Conservation (phyloP, 2,113 vertebrate species). For the Daphoenositta chrysoptera region DNA sequence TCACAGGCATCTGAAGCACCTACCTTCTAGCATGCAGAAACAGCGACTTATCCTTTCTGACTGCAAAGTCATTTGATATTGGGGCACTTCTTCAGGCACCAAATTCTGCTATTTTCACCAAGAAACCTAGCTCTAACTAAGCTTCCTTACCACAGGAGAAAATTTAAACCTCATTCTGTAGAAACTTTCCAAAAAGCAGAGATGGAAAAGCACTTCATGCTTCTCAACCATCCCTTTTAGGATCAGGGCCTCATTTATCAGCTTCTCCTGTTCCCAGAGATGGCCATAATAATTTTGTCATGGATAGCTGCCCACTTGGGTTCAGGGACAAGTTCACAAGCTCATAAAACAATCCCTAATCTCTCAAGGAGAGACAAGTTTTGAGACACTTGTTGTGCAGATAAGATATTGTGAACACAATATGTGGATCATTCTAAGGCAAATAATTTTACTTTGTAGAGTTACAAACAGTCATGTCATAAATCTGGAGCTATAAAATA, state of each 20-base stretch:
- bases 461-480: background rate
- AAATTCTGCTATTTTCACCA: background rate
- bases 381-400: background rate
- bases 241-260: background rate
- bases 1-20: background rate
- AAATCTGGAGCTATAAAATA: background rate
- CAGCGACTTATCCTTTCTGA: background rate
- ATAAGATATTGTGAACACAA: background rate
- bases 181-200: background rate
- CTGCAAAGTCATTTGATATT: background rate
- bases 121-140: background rate
- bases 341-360: fast-evolving
- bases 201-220: background rate
- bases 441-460: background rate
- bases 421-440: background rate
- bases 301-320: background rate
- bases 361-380: background rate
- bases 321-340: background rate
- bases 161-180: background rate
- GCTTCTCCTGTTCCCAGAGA: background rate
- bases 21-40: background rate
- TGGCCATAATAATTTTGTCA: background rate
- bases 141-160: background rate
- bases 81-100: background rate
- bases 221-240: background rate